phyloP scores from a whole-genome alignment of 2,113 vertebrate genomes.

The Falco punctatus region DNA sequence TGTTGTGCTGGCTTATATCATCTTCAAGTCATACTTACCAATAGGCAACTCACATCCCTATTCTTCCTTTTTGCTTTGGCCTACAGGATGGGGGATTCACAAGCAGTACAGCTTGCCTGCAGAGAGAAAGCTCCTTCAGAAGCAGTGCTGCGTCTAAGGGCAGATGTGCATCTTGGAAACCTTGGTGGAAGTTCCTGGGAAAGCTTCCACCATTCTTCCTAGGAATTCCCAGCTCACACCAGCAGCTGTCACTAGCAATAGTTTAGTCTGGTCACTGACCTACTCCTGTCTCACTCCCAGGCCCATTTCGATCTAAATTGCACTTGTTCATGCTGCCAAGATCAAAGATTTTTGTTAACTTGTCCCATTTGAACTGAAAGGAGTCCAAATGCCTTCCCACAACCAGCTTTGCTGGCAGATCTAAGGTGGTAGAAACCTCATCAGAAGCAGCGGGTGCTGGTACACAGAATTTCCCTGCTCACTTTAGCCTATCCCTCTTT shows the following conservation, averaged over 20 bases:
- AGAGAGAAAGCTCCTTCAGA: not conserved
- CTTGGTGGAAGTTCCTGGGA: not conserved
- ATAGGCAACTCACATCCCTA: not conserved
- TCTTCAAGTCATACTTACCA: not conserved
- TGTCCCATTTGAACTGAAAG: not conserved
- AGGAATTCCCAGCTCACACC: not conserved
- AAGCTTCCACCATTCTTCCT: not conserved
- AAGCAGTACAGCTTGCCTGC: not conserved
- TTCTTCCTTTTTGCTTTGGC: not conserved
- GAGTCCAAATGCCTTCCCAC: not conserved
- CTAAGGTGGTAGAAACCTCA: not conserved
- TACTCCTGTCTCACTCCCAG: not conserved
- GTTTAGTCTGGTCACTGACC: not conserved
- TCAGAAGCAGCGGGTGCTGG: accelerated
- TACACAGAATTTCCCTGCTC: not conserved
- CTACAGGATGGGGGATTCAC: not conserved
- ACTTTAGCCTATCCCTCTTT: not conserved
- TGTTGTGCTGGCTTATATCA: not conserved
- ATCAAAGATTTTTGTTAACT: not conserved
- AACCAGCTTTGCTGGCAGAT: not conserved
- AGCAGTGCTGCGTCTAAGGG: not conserved
- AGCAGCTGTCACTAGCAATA: not conserved
- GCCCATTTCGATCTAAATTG: not conserved
- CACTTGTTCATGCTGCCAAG: not conserved
- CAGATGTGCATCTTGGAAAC: not conserved